Conservation (phyloP, 2,113 vertebrate species). For the Chauna torquata region DNA sequence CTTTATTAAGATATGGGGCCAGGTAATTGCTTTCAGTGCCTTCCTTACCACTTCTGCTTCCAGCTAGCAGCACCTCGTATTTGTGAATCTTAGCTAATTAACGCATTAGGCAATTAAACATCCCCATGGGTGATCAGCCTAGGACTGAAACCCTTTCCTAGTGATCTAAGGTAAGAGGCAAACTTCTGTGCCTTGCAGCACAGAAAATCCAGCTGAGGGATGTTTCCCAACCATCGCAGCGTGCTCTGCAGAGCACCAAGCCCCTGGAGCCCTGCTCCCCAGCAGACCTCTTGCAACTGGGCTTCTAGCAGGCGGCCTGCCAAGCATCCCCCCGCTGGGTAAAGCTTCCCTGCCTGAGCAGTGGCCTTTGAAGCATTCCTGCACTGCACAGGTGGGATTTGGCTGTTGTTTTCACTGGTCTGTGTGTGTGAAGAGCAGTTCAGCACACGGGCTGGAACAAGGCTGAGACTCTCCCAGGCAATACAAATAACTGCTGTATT, state of each 20-base stretch:
- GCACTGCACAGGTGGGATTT: not conserved
- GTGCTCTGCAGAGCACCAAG: not conserved
- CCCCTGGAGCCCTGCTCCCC: not conserved
- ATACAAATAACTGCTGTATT: not conserved
- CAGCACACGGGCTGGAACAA: not conserved
- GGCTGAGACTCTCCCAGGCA: not conserved
- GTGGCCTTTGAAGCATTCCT: not conserved
- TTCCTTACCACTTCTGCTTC: not conserved
- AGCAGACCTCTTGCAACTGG: not conserved
- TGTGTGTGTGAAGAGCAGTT: not conserved
- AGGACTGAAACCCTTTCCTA: not conserved
- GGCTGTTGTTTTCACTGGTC: not conserved
- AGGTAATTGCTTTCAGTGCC: not conserved
- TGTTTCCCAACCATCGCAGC: fast-evolving
- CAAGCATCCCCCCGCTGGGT: not conserved
- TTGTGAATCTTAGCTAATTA: not conserved
- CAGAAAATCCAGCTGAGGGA: not conserved
- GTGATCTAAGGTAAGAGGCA: not conserved
- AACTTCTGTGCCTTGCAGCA: not conserved
- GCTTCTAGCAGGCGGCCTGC: not conserved
- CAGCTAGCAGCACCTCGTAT: not conserved
- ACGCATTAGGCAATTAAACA: not conserved
- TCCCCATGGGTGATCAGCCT: not conserved
- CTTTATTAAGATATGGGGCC: not conserved
- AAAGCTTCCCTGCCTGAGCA: not conserved